Evolutionary conservation across 2,888 invertebrate genomes (phyloP), one percentile per base, ranked within the genome.

Genomic region (Pomacea canaliculata): DNA sequence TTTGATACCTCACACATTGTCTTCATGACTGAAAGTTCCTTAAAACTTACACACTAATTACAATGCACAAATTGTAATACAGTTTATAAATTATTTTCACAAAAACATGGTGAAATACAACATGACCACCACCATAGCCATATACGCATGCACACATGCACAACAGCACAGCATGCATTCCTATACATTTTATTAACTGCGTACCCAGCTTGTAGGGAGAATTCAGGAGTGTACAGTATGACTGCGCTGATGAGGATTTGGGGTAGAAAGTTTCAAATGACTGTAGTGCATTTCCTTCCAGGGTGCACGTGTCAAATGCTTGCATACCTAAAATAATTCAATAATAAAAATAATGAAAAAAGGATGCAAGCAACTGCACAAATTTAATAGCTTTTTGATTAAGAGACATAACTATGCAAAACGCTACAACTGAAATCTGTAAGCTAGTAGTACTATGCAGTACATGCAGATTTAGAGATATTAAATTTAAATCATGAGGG

Each of bases 281-380:
- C 2, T 78, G 78, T 10, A 85, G 19, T 27, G 86, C 85, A 23
- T 83, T 73, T 46, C 76, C 76, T 1, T 80, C 73, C 0, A 81
- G 80, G 16, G 71, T 67, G 76, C 89, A 89, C 9, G 84, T 84
- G 78, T 89, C 89, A 70, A 85, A 86, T 0, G 84, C 85, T 63
- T 81, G 80, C 84, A 89, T 83, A 63, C 88, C 89, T 89, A 81
- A 7, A 81, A 70, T 62, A 27, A 65, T 16, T 27, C 10, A 27
- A 46, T 8, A 59, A 10, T 13, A 56, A 13, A 56, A 56, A 56
- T 13, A 56, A 56, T 16, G 51, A 56, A 16, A 56, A 13, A 13
- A 16, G 16, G 51, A 56, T 16, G 10, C 51, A 13, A 56, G 16
- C 16, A 1, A 56, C 0, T 13, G 4, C 16, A 56, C 3, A 56